phyloP scores from a whole-genome alignment of 2,888 invertebrate genomes.

The Halocaridina rubra region DNA sequence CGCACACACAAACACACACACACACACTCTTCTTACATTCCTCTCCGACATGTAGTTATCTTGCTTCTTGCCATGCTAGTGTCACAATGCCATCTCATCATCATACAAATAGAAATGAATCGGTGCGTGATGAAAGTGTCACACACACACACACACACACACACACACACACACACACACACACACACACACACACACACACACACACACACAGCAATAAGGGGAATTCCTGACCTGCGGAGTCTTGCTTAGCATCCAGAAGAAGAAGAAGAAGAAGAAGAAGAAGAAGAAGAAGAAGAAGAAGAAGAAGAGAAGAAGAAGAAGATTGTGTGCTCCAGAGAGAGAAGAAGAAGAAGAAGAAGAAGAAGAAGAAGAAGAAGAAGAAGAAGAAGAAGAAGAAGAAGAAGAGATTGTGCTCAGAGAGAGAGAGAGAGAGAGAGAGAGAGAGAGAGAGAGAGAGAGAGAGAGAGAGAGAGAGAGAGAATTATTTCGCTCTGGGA shows the following conservation, averaged over 20 bases:
- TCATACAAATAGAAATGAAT: too few relatives aligned
- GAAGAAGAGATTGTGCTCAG: neutral
- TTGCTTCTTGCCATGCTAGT: too few relatives aligned
- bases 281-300: neutral
- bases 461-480: constrained; percentile 11
- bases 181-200: neutral
- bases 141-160: too few relatives aligned
- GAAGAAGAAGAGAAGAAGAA: neutral
- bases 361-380: neutral
- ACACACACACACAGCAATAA: neutral
- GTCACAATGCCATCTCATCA: too few relatives aligned
- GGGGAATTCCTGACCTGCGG: too few relatives aligned
- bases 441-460: constrained; percentile 15
- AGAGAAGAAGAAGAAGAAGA: neutral
- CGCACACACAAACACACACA: too few relatives aligned
- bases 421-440: constrained; percentile 3
- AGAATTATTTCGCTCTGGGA: too few relatives aligned
- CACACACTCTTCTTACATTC: too few relatives aligned
- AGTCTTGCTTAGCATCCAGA: neutral
- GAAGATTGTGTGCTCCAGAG: neutral
- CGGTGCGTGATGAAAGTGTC: too few relatives aligned
- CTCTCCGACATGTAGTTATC: too few relatives aligned
- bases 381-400: neutral
- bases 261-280: neutral
- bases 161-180: neutral